phyloP scores from a whole-genome alignment of 1,140 invertebrate genomes.

The Elysia chlorotica region DNA sequence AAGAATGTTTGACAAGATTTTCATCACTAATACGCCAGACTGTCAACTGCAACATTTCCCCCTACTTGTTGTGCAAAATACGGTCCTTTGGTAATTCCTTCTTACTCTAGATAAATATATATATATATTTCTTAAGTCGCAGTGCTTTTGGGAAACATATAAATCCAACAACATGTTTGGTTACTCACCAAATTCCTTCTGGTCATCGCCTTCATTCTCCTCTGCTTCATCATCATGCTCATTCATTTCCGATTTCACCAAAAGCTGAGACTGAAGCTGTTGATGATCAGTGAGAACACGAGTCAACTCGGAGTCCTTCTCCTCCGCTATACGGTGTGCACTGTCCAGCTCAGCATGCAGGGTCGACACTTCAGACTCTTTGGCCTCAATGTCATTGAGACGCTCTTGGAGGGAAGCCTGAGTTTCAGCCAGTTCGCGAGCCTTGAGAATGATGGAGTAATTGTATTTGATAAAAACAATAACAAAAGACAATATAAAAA shows the following conservation, averaged over 20 bases:
- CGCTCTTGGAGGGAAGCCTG: conserved; percentile 37
- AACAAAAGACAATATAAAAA: too few species aligned
- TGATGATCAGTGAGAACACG: conserved; percentile 42
- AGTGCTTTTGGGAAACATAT: too few species aligned
- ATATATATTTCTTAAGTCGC: too few species aligned
- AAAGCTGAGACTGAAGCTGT: conserved; percentile 64
- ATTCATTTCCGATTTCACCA: conserved; percentile 30
- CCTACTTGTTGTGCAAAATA: too few species aligned
- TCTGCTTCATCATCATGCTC: conserved; percentile 31
- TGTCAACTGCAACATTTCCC: too few species aligned
- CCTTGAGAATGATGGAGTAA: conserved; percentile 25
- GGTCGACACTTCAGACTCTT: conserved; percentile 67
- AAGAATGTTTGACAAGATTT: too few species aligned
- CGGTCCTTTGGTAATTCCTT: too few species aligned
- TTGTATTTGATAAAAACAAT: too few species aligned
- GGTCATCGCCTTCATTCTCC: conserved; percentile 40
- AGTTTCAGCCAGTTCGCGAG: conserved; percentile 32
- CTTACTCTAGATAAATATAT: too few species aligned
- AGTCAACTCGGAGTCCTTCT: conserved; percentile 31
- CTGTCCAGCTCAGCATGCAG: conserved; percentile 68
- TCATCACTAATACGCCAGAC: too few species aligned
- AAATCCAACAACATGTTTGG: too few species aligned
- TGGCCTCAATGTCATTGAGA: conserved; percentile 44
- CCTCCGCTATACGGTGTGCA: conserved; percentile 33
- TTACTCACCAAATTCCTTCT: conserved; percentile 13